Evolutionary conservation across 2,113 vertebrate species (phyloP), one percentile per base, ranked within the genome.

Genomic region (Toxotes chatareus): DNA sequence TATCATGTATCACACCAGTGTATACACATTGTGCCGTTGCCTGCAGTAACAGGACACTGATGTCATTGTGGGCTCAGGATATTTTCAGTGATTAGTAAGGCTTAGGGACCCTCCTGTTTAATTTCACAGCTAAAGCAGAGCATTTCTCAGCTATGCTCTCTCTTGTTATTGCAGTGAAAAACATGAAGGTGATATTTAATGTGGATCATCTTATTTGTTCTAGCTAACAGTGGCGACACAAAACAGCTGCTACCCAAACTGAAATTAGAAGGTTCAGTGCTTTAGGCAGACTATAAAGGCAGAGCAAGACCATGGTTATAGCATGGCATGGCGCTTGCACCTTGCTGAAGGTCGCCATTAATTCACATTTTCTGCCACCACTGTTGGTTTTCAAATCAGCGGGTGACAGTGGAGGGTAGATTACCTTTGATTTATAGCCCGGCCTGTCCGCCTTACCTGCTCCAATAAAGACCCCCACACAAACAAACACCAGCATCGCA

Each of bases 361-460:
- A 88, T 87, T 87, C 83, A 79, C 80, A 84, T 84, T 80, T 77
- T 82, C 79, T 53, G 60, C 73, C 87, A 75, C 70, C 83, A 83
- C 72, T 86, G 76, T 87, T 82, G 81, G 83, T 79, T 91, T 91
- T 90, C 80, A 82, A 90, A 89, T 91, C 89, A 89, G 73, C 49
- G 61, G 79, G 68, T 88, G 79, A 88, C 80, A 88, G 68, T 27
- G 62, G 72, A 83, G 73, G 84, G 60, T 89, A 77, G 70, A 88
- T 85, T 90, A 82, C 62, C 62, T 86, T 87, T 90, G 82, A 88
- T 91, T 91, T 89, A 87, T 89, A 32, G 55, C 64, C 53, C 53
- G 61, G 40, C 42, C 46, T 83, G 72, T 47, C 67, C 73, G 56
- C 88, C 56, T 76, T 79, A 67, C 73, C 65, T 80, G 47, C 49